phyloP scores from a whole-genome alignment of 2,797 vertebrate genomes.

The Callimico goeldii region DNA sequence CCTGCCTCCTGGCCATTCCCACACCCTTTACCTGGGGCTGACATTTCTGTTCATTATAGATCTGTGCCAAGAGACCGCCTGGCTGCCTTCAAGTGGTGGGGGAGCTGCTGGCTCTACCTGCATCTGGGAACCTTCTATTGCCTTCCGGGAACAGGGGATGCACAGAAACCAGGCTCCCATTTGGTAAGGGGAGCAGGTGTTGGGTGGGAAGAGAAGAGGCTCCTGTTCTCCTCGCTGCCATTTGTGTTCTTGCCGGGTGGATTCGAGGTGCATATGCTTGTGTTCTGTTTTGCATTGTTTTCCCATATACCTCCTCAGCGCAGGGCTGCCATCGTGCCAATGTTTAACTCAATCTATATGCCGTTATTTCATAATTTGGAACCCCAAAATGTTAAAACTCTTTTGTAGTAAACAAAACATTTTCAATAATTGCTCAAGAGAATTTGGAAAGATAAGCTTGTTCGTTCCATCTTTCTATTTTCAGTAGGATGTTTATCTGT shows the following conservation, averaged over 20 bases:
- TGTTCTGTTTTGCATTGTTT: background rate
- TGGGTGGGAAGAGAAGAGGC: background rate
- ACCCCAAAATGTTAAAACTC: background rate
- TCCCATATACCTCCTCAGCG: background rate
- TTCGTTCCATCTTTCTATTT: background rate
- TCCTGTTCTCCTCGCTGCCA: background rate
- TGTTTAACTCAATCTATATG: background rate
- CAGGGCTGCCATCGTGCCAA: background rate
- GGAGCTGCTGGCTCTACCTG: background rate
- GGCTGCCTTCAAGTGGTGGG: background rate
- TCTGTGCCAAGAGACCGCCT: background rate
- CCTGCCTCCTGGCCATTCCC: background rate
- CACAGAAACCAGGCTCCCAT: background rate
- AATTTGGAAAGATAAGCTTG: background rate
- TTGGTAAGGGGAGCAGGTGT: background rate
- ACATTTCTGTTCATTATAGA: background rate
- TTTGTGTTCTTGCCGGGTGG: background rate
- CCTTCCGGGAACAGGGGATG: background rate
- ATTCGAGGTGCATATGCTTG: background rate
- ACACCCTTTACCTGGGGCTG: background rate
- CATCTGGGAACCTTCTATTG: background rate
- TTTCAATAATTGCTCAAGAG: conserved; percentile 11
- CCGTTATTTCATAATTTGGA: background rate
- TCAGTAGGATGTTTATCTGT: background rate
- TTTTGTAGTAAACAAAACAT: conserved; percentile 22